Evolutionary conservation across 1,140 invertebrate genomes (phyloP).

Genomic region (Ips typographus): DNA sequence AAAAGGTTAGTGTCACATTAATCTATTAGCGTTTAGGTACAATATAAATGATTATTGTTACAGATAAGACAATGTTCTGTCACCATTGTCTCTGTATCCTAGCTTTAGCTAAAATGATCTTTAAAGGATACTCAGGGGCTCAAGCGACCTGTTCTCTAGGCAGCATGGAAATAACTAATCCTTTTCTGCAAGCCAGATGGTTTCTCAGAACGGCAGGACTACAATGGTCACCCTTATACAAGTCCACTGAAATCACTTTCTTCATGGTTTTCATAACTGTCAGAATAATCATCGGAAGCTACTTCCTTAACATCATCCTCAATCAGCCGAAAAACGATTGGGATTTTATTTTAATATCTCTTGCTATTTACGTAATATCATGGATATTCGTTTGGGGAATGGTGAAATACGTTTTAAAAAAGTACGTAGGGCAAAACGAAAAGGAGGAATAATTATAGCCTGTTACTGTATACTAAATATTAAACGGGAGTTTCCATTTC

Average conservation of each 20-base stretch:
- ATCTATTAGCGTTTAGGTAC: not conserved
- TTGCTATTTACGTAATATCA: slow-evolving; percentile 47
- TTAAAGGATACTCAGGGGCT: slow-evolving; percentile 54
- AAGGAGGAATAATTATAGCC: not conserved
- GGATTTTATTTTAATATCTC: slow-evolving; percentile 44
- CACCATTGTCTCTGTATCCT: slow-evolving; percentile 57
- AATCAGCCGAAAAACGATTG: slow-evolving; percentile 40
- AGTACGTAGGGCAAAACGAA: slow-evolving; percentile 30
- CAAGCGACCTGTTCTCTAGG: slow-evolving; percentile 57
- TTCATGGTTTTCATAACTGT: slow-evolving; percentile 44
- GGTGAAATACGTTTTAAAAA: slow-evolving; percentile 38
- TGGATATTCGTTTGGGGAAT: slow-evolving; percentile 48
- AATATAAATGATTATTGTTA: slow-evolving; percentile 22
- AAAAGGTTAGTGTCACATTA: slow-evolving; percentile 9
- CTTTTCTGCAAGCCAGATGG: slow-evolving; percentile 60
- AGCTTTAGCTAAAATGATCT: slow-evolving; percentile 55
- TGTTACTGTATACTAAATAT: no score
- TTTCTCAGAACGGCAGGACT: slow-evolving; percentile 50
- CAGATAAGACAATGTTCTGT: slow-evolving; percentile 56
- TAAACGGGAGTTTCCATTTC: no score
- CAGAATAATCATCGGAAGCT: slow-evolving; percentile 46
- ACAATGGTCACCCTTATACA: slow-evolving; percentile 40
- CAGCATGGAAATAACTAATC: slow-evolving; percentile 61
- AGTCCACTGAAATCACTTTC: slow-evolving; percentile 44
- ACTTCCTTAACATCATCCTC: slow-evolving; percentile 39